Conservation (phyloP, 1,140 invertebrate genomes). For the Dufourea novaeangliae region DNA sequence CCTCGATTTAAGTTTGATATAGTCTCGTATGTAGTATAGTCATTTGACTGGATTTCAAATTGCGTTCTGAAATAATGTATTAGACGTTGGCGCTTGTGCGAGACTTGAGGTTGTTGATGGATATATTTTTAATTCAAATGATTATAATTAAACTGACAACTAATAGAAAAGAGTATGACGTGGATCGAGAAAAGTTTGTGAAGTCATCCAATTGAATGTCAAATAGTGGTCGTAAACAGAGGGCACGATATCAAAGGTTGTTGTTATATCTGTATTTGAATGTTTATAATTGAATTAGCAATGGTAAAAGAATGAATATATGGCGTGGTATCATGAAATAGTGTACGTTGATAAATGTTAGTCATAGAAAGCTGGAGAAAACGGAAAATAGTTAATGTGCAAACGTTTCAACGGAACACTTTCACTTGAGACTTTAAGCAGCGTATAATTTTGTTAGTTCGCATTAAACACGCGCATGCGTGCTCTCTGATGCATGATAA, state of each 20-base stretch:
- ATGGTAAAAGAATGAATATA: neutral
- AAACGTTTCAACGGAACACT: neutral
- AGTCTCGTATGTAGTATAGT: too few relatives aligned
- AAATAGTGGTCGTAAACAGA: too few relatives aligned
- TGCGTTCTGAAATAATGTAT: neutral
- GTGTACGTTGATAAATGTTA: neutral
- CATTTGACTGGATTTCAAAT: neutral
- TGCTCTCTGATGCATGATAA: neutral
- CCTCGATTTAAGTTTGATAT: too few relatives aligned
- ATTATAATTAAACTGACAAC: neutral
- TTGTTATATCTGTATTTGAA: neutral
- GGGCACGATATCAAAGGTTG: too few relatives aligned
- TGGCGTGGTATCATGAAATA: neutral
- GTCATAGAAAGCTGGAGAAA: neutral
- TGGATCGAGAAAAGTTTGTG: neutral
- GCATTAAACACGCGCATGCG: conserved; percentile 23
- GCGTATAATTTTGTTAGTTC: neutral
- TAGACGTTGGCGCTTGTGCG: neutral
- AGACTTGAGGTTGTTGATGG: neutral
- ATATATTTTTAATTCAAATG: neutral
- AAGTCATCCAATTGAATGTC: too few relatives aligned
- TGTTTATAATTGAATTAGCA: neutral
- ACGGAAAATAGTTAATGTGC: neutral
- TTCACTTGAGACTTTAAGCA: neutral
- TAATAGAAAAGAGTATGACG: too few relatives aligned